Evolutionary conservation across 2,113 vertebrate genomes (phyloP), one percentile per base, ranked within the genome.

Genomic region (Ammodytes dubius): DNA sequence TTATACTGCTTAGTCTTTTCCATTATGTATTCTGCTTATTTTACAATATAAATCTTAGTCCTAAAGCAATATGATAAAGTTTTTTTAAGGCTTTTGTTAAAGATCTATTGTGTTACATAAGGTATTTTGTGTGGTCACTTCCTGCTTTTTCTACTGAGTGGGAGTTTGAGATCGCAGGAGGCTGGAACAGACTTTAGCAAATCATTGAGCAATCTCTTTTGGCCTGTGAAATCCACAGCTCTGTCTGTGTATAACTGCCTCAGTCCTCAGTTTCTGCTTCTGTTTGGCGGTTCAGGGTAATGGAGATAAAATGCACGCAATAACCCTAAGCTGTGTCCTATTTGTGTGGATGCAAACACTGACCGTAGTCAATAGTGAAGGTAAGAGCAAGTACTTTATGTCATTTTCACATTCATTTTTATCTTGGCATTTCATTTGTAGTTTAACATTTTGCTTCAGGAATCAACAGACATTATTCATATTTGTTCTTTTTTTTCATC

Each of bases 341-440:
- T 64, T 90, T 35, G 54, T 91, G 17, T 91, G 80, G 87, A 58
- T 85, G 40, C 71, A 84, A 6, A n/a, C 61, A 0, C n/a, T 94
- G 59, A 81, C 74, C 57, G 56, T 73, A 4, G 91, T 88, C 27
- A 74, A 46, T 70, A 77, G 82, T 81, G 7, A 72, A 83, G 82
- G 91, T 93, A 87, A 86, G 86, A 66, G 12, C 5, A 17, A 52
- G n/a, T 1, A 15, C 0, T 27, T 64, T 1, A 2, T n/a, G 2
- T 39, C 1, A 47, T 42, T 56, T 11, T 0, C 13, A 5, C 0
- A 0, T 1, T 65, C 5, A 1, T 45, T 27, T 7, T 42, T 43
- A 40, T 37, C 2, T 9, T 14, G 3, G 8, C 5, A 27, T 15
- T 70, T 19, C 1, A 27, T 8, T 49, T 15, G 13, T 45, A 11